Evolutionary conservation across 2,113 vertebrate species (phyloP).

Genomic region (Ictalurus punctatus): DNA sequence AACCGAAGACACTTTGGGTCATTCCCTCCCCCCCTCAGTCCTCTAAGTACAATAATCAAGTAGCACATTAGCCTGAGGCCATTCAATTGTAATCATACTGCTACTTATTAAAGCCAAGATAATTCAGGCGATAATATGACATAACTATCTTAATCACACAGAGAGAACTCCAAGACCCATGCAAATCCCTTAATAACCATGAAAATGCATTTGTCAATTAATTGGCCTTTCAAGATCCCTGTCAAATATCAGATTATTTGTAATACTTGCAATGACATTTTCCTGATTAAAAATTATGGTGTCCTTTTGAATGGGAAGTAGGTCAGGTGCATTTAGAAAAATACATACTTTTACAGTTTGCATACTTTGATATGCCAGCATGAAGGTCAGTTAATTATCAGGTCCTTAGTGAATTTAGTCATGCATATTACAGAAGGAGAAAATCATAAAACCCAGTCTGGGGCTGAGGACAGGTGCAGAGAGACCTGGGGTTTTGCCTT

Average conservation of each 20-base stretch:
- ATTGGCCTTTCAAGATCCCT: conserved; percentile 22
- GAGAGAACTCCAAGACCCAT: conserved; percentile 61
- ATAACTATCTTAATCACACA: conserved; percentile 69
- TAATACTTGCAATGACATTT: background rate
- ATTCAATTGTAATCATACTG: conserved; percentile 64
- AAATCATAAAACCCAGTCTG: background rate
- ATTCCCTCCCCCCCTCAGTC: conserved; percentile 51
- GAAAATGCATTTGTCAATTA: conserved; percentile 33
- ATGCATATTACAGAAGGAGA: background rate
- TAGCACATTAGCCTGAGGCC: conserved; percentile 64
- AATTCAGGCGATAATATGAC: conserved; percentile 64
- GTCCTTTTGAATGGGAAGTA: background rate
- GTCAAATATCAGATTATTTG: background rate
- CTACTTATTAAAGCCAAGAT: conserved; percentile 70
- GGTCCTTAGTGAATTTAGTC: background rate
- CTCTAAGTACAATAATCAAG: conserved; percentile 65
- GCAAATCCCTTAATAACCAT: conserved; percentile 43
- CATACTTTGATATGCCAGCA: background rate
- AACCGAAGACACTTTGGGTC: conserved; percentile 36
- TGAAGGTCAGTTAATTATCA: background rate
- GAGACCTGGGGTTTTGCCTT: background rate
- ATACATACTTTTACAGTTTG: background rate
- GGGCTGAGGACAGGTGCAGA: background rate
- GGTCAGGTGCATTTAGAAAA: background rate
- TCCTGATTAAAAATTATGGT: background rate